Conservation (phyloP, 2,797 vertebrate genomes). For the Pygocentrus nattereri region DNA sequence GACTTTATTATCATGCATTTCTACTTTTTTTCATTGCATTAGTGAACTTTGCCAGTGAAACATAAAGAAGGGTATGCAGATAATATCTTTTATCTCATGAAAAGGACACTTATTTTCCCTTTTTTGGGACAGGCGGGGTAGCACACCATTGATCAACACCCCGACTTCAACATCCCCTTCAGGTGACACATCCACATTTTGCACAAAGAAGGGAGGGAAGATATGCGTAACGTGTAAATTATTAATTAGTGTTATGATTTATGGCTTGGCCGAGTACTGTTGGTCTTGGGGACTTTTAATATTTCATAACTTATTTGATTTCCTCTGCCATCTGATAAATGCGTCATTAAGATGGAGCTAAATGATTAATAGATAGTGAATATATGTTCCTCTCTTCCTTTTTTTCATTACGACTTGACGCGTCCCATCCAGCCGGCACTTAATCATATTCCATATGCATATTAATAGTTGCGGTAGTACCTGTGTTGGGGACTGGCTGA, state of each 20-base stretch:
- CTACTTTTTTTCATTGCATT: too few species aligned
- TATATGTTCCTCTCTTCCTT: slow-evolving; percentile 64
- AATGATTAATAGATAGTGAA: slow-evolving; percentile 94
- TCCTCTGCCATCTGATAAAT: slow-evolving; percentile 78
- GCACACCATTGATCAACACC: slow-evolving; percentile 14
- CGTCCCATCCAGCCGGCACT: slow-evolving; percentile 86
- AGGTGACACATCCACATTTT: slow-evolving; percentile 36
- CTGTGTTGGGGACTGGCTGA: slow-evolving; percentile 77
- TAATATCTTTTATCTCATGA: too few species aligned
- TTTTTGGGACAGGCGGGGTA: neutral
- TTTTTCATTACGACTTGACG: slow-evolving; percentile 88
- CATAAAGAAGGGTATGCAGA: too few species aligned
- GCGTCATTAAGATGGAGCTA: slow-evolving; percentile 82
- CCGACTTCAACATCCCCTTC: slow-evolving; percentile 7
- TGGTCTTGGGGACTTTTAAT: slow-evolving; percentile 64
- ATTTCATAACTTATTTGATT: slow-evolving; percentile 76
- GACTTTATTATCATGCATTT: too few species aligned
- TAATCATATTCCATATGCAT: slow-evolving; percentile 92
- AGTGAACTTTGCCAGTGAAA: too few species aligned
- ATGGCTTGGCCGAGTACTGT: slow-evolving; percentile 52
- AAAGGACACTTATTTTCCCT: too few species aligned
- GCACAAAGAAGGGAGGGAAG: slow-evolving; percentile 27
- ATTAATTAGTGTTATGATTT: slow-evolving; percentile 60
- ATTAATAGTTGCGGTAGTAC: slow-evolving; percentile 90
- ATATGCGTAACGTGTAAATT: slow-evolving; percentile 52